These are phyloP conservation scores for Pungitius pungitius DNA, from an alignment of 2,113 vertebrate species.

Conservation along the genomic window DNA sequence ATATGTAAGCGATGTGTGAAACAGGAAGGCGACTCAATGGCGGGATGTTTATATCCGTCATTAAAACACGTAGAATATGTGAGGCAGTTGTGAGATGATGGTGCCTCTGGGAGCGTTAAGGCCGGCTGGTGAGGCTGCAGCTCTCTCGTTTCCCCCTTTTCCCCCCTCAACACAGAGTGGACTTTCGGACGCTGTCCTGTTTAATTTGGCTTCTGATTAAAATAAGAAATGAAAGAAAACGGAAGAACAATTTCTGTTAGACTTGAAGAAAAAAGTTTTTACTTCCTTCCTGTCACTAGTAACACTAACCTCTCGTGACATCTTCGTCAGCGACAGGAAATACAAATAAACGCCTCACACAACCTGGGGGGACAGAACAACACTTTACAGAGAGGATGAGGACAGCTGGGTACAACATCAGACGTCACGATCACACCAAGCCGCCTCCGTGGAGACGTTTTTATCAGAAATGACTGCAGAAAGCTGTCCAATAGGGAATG, in stretches of 20 bases:
- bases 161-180: conserved; percentile 18
- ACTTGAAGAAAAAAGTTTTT: neutral
- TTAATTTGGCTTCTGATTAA: conserved; percentile 38
- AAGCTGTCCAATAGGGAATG: conserved; percentile 36
- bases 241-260: conserved; percentile 23
- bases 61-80: conserved; percentile 18
- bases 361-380: conserved; percentile 25
- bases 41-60: conserved; percentile 37
- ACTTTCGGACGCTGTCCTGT: conserved; percentile 6
- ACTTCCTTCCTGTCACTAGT: conserved; percentile 20
- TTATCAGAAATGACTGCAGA: conserved; percentile 7
- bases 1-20: conserved; percentile 11
- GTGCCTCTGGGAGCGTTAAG: conserved; percentile 45
- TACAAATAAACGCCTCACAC: conserved; percentile 9
- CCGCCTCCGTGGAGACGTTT: neutral
- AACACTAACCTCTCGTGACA: conserved; percentile 31
- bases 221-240: no score
- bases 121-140: neutral
- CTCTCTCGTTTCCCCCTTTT: conserved; percentile 36
- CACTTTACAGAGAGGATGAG: conserved; percentile 28
- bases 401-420: conserved; percentile 37
- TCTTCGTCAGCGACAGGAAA: neutral
- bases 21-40: conserved; percentile 31
- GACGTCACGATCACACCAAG: conserved; percentile 12
- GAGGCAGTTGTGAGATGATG: conserved; percentile 39